These are phyloP conservation scores for Linepithema humile DNA, from an alignment of 1,140 invertebrate species.

Conservation along the genomic window DNA sequence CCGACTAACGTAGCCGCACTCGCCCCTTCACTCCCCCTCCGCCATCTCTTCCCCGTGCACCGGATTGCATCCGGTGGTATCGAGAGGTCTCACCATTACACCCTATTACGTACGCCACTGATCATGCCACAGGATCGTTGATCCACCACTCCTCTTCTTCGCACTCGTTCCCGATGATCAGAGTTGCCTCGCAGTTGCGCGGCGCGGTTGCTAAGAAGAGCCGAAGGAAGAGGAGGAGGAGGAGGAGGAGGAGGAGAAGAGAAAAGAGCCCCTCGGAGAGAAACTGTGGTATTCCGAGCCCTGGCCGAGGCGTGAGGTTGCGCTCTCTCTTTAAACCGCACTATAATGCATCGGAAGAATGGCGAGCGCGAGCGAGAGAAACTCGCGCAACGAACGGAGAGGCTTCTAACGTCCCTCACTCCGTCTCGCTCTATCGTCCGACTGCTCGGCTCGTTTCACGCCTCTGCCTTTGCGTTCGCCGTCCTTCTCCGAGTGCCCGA, in stretches of 20 bases:
- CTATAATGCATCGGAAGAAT: conserved; percentile 51
- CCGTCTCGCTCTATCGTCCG: conserved; percentile 2
- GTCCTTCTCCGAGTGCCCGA: background rate
- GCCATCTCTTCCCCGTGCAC: background rate
- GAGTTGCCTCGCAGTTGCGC: conserved; percentile 37
- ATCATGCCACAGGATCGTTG: conserved; percentile 50
- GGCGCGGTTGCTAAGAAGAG: conserved; percentile 46
- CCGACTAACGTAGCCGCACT: conserved; percentile 14
- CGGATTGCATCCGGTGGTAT: conserved; percentile 39
- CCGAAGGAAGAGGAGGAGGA: background rate
- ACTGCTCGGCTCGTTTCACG: conserved; percentile 25
- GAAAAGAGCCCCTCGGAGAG: conserved; percentile 39
- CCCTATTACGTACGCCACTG: conserved; percentile 54
- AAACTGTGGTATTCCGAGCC: conserved; percentile 42
- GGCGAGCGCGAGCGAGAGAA: conserved; percentile 26
- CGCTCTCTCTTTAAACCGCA: conserved; percentile 45
- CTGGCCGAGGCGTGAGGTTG: conserved; percentile 25
- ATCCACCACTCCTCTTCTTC: conserved; percentile 58
- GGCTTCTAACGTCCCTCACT: conserved; percentile 20
- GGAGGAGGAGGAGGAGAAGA: background rate
- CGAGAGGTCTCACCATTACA: conserved; percentile 53
- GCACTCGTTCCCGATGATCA: conserved; percentile 52
- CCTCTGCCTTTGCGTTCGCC: conserved; percentile 21
- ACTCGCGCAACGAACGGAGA: conserved; percentile 12
- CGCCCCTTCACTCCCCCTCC: background rate